These are phyloP conservation scores for Patagioenas fasciata DNA, from an alignment of 2,113 vertebrate genomes.

Conservation along the genomic window DNA sequence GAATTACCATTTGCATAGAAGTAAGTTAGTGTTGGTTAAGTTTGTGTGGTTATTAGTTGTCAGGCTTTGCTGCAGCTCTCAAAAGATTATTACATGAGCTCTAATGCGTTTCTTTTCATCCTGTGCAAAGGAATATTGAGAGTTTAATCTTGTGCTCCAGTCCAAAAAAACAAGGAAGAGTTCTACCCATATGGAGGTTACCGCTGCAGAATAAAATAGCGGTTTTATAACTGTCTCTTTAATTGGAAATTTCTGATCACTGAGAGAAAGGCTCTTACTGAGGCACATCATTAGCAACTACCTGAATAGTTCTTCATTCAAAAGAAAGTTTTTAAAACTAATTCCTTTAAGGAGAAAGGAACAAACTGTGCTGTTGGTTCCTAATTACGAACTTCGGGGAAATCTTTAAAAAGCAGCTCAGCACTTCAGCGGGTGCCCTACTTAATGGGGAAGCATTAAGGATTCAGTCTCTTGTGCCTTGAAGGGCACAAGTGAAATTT, in stretches of 20 bases:
- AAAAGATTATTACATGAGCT: neutral
- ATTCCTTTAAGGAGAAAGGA: neutral
- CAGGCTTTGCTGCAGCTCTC: neutral
- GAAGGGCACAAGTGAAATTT: neutral
- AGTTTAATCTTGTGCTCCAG: neutral
- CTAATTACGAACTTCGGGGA: neutral
- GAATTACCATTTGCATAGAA: neutral
- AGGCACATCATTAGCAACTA: neutral
- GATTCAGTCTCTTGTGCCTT: neutral
- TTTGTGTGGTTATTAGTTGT: neutral
- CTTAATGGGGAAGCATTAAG: neutral
- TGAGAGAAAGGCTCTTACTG: neutral
- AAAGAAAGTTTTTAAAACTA: neutral
- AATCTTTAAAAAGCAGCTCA: neutral
- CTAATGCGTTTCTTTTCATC: neutral
- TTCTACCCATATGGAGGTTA: neutral
- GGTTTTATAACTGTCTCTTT: neutral
- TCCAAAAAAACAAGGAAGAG: neutral
- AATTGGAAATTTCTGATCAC: neutral
- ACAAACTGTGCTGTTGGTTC: neutral
- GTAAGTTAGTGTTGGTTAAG: neutral
- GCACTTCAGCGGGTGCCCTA: neutral
- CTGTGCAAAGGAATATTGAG: neutral
- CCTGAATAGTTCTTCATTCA: neutral
- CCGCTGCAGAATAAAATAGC: neutral